Evolutionary conservation across 2,113 vertebrate genomes (phyloP).

Genomic region (Actenoides lindsayi): DNA sequence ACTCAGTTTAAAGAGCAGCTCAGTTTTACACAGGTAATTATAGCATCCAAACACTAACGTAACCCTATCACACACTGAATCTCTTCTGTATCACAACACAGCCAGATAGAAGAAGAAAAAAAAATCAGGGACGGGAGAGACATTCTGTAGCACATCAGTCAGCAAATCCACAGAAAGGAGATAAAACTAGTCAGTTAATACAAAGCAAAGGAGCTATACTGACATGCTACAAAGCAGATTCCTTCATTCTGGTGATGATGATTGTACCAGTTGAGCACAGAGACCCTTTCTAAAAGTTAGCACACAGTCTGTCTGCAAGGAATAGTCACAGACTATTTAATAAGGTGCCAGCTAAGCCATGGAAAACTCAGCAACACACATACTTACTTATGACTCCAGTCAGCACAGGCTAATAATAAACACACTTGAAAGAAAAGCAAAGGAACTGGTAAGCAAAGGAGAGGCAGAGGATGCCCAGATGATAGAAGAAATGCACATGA

Average conservation of each 20-base stretch:
- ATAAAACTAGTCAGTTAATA: not conserved
- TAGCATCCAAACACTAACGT: not conserved
- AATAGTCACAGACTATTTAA: not conserved
- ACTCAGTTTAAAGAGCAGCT: not conserved
- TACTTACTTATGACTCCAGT: not conserved
- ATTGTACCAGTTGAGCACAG: not conserved
- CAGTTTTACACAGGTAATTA: not conserved
- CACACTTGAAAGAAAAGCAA: not conserved
- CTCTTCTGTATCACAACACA: not conserved
- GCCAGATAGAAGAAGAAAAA: not conserved
- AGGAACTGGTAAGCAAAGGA: not conserved
- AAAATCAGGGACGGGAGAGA: not conserved
- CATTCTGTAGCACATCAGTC: not conserved
- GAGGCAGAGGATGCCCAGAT: not conserved
- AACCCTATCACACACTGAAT: not conserved
- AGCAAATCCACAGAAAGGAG: not conserved
- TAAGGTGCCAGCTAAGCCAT: not conserved
- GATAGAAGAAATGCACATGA: not conserved
- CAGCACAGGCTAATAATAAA: not conserved
- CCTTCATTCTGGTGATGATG: not conserved
- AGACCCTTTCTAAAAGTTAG: not conserved
- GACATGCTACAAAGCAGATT: not conserved
- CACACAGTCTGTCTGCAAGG: not conserved
- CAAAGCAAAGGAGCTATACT: not conserved
- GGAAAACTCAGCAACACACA: not conserved